Conservation (phyloP, 2,888 invertebrate genomes). For the Willowsia nigromaculata region DNA sequence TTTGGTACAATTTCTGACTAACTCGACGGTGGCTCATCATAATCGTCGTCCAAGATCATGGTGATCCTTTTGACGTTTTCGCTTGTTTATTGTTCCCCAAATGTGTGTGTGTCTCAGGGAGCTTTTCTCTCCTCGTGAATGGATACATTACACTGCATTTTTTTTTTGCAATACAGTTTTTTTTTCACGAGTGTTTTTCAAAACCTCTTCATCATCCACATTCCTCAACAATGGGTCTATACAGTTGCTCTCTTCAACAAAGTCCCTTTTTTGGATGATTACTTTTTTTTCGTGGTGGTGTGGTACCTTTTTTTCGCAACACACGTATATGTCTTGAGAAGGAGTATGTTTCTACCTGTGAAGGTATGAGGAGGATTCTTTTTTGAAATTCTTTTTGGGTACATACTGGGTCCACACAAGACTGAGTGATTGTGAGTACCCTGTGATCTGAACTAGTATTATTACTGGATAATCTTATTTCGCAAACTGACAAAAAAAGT, state of each 20-base stretch:
- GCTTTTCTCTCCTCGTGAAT: background rate
- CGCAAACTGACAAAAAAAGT: constrained; percentile 56
- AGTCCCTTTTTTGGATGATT: constrained; percentile 65
- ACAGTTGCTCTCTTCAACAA: constrained; percentile 12
- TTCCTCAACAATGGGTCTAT: background rate
- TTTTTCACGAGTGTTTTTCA: constrained; percentile 35
- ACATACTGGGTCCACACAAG: background rate
- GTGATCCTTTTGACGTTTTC: constrained; percentile 30
- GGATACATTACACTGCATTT: constrained; percentile 27
- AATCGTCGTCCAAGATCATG: constrained; percentile 38
- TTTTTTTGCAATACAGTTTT: constrained; percentile 42
- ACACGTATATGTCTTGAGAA: constrained; percentile 26
- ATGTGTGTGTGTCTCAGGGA: constrained; percentile 27
- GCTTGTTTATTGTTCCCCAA: constrained; percentile 45
- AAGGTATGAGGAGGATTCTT: constrained; percentile 27
- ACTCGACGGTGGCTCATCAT: constrained; percentile 56
- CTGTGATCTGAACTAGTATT: background rate
- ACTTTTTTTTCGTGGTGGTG: constrained; percentile 51
- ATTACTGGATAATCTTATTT: constrained; percentile 63
- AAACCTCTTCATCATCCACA: background rate
- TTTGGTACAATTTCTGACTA: constrained; percentile 52
- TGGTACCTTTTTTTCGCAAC: constrained; percentile 25
- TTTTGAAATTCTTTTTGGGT: constrained; percentile 5
- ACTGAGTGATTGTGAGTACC: background rate
- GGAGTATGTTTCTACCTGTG: constrained; percentile 48